A percentile compares a stretch with the other conserved stretches of the same genome.
Evolutionary conservation across 2,888 invertebrate genomes (phyloP).

Genomic region (Polydesmus complanatus): DNA sequence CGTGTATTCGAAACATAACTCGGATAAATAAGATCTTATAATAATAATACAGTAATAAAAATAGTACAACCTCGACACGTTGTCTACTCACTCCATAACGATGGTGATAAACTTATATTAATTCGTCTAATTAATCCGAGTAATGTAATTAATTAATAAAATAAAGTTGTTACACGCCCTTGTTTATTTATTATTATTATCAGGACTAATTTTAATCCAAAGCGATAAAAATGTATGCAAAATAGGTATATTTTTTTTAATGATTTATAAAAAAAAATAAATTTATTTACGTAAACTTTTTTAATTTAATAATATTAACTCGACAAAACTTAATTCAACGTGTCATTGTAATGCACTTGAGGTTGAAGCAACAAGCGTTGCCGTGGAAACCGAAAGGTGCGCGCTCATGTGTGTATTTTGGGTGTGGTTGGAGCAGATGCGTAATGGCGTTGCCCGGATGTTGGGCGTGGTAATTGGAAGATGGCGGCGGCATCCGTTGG

Average conservation of each 20-base stretch:
- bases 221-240: too few relatives aligned
- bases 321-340: too few relatives aligned
- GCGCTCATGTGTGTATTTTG: background rate
- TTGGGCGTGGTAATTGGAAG: background rate
- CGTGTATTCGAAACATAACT: too few relatives aligned
- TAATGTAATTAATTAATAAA: background rate
- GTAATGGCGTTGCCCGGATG: slow-evolving; percentile 1
- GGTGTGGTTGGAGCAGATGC: slow-evolving; percentile 5
- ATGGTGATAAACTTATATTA: background rate
- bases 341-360: too few relatives aligned
- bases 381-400: background rate
- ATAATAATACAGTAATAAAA: background rate
- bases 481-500: background rate
- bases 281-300: too few relatives aligned
- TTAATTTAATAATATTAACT: too few relatives aligned
- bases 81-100: background rate
- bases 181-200: background rate
- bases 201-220: too few relatives aligned
- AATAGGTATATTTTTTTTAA: too few relatives aligned
- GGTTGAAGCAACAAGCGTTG: background rate
- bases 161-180: background rate
- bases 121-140: background rate
- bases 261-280: too few relatives aligned
- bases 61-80: background rate
- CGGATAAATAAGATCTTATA: too few relatives aligned